Percentiles rank a stretch among this genome's conserved stretches.
phyloP scores from a whole-genome alignment of 2,888 invertebrate genomes.

The Monochamus alternatus region DNA sequence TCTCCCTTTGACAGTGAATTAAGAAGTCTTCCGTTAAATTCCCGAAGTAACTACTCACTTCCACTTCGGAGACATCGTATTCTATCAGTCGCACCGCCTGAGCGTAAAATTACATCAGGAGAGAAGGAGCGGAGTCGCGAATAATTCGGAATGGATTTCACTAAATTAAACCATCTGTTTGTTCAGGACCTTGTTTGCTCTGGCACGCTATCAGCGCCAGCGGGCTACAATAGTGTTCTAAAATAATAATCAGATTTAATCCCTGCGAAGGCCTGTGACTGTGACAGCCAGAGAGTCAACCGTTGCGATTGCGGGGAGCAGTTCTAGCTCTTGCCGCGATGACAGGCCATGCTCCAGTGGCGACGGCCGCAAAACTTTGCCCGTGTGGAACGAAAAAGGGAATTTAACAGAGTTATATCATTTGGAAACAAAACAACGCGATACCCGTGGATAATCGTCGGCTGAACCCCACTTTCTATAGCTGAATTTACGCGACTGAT shows the following conservation, averaged over 20 bases:
- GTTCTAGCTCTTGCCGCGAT: neutral
- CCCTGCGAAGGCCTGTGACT: conserved; percentile 19
- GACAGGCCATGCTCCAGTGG: conserved; percentile 4
- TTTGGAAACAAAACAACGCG: neutral
- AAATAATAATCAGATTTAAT: conserved; percentile 24
- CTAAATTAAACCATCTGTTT: conserved; percentile 31
- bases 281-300: conserved; percentile 1
- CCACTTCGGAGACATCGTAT: no score
- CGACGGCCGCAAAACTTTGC: conserved; percentile 1
- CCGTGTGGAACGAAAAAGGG: neutral
- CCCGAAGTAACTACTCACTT: no score
- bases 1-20: no score
- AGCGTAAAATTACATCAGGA: conserved; percentile 2
- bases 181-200: conserved; percentile 23
- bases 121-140: neutral
- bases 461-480: neutral
- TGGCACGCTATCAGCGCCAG: conserved; percentile 21
- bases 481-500: neutral
- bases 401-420: conserved; percentile 10
- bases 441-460: neutral
- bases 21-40: no score
- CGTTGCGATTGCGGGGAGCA: neutral
- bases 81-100: neutral
- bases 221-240: conserved; percentile 25
- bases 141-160: conserved; percentile 19